These are phyloP conservation scores for Acronicta leporina DNA, from an alignment of 2,888 invertebrate genomes.

Conservation along the genomic window DNA sequence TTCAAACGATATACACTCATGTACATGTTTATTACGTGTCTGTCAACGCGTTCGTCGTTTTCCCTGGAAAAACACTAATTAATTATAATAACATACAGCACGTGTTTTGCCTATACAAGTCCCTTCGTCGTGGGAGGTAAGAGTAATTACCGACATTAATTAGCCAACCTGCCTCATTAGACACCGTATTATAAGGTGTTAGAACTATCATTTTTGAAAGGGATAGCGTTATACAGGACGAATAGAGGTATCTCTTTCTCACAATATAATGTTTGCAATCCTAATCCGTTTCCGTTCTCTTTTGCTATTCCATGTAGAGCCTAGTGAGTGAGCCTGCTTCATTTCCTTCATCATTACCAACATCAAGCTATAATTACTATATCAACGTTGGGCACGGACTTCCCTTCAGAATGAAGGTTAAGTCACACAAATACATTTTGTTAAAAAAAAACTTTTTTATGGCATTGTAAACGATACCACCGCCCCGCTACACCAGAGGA, in stretches of 20 bases:
- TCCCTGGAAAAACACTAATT: slow-evolving; percentile 54
- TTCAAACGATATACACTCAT: slow-evolving; percentile 2
- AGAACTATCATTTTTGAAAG: background rate
- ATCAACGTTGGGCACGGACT: too few species aligned
- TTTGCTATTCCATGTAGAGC: too few species aligned
- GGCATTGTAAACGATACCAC: too few species aligned
- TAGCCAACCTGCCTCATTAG: slow-evolving; percentile 42
- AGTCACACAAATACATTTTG: too few species aligned
- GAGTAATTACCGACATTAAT: slow-evolving; percentile 36
- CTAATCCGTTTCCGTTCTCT: too few species aligned
- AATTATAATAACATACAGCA: slow-evolving; percentile 52
- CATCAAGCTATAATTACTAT: too few species aligned
- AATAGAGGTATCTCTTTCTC: background rate
- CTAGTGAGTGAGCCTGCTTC: too few species aligned
- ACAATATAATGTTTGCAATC: too few species aligned
- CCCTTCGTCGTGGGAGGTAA: slow-evolving; percentile 52
- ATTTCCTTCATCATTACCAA: too few species aligned
- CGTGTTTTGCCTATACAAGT: slow-evolving; percentile 41
- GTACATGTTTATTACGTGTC: slow-evolving; percentile 10
- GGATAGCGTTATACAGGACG: background rate
- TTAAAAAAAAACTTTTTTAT: too few species aligned
- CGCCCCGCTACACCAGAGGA: too few species aligned
- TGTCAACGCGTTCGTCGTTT: slow-evolving; percentile 38
- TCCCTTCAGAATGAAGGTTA: too few species aligned
- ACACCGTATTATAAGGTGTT: background rate